These are phyloP conservation scores for Carabus problematicus DNA, from an alignment of 2,888 invertebrate species.

Conservation along the genomic window DNA sequence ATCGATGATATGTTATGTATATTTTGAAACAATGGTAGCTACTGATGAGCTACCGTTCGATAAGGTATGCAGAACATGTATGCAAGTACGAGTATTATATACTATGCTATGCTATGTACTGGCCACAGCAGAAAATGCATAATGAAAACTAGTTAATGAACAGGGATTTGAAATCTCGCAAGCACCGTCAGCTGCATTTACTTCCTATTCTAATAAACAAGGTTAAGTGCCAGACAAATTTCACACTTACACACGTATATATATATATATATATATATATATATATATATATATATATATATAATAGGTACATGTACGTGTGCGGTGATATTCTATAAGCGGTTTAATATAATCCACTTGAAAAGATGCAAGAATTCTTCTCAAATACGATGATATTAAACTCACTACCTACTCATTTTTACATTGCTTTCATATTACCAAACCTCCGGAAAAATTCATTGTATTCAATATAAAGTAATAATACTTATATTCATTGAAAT, in stretches of 20 bases:
- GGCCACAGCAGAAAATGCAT: conserved; percentile 6
- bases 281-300: background rate
- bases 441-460: no score
- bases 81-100: background rate
- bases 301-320: background rate
- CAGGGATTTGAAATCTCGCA: conserved; percentile 17
- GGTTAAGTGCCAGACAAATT: background rate
- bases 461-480: no score
- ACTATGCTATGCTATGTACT: background rate
- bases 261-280: background rate
- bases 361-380: no score
- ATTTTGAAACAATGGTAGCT: no score
- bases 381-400: no score
- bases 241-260: background rate
- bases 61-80: no score
- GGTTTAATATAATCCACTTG: no score
- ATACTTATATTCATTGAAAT: no score
- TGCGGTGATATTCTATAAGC: background rate
- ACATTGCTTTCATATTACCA: no score
- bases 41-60: no score
- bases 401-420: no score
- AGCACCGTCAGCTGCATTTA: conserved; percentile 1
- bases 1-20: no score
- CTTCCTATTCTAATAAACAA: conserved; percentile 1
- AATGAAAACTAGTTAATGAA: conserved; percentile 35